These are phyloP conservation scores for Rapana venosa DNA, from an alignment of 2,888 invertebrate species.

Conservation along the genomic window DNA sequence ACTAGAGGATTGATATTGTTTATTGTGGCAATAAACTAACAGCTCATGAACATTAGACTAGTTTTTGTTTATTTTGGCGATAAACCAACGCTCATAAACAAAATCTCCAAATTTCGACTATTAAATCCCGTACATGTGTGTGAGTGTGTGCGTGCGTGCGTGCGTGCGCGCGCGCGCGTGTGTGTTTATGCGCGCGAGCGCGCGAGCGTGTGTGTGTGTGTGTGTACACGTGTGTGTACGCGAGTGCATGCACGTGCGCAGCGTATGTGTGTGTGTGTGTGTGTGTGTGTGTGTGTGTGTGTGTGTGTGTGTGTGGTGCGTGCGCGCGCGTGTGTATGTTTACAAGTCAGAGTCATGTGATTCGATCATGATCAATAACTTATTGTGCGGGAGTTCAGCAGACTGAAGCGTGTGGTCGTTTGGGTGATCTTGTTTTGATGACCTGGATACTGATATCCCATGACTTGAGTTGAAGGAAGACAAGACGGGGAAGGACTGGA, in stretches of 20 bases:
- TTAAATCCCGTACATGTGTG: not conserved
- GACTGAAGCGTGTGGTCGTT: not conserved
- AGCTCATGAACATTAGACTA: no score
- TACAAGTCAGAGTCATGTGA: not conserved
- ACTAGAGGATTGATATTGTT: no score
- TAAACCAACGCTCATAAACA: no score
- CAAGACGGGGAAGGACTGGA: no score
- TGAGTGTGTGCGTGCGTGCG: not conserved
- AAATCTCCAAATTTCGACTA: no score
- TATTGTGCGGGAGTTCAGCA: not conserved
- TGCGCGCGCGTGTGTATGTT: not conserved
- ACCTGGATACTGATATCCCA: not conserved
- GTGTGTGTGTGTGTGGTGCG: not conserved
- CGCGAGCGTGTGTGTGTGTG: not conserved
- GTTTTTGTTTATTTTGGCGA: no score
- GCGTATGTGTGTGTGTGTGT: not conserved
- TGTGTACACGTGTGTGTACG: not conserved
- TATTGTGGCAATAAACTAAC: no score
- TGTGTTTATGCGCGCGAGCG: not conserved
- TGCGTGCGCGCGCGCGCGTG: not conserved
- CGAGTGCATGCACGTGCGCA: not conserved
- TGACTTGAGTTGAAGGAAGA: not conserved
- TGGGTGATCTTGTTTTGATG: not conserved
- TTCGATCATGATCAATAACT: not conserved
- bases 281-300: not conserved